phyloP scores from a whole-genome alignment of 2,797 vertebrate genomes.

The Enteromius trimaculatus region DNA sequence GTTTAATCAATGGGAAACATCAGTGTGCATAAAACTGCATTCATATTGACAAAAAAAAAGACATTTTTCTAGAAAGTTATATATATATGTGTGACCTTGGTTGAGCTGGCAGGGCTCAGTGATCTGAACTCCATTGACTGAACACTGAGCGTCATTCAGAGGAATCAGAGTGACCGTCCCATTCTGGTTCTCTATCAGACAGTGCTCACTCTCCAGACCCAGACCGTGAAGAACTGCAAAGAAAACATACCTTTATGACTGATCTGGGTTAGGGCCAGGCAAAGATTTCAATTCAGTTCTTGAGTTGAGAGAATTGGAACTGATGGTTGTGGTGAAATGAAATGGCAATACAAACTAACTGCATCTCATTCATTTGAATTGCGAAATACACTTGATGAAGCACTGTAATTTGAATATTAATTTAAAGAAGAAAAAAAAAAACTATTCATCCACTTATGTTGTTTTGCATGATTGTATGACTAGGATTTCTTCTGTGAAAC shows the following conservation, averaged over 20 bases:
- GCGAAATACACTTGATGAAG: background rate
- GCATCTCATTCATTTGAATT: background rate
- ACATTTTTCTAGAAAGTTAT: background rate
- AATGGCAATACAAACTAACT: background rate
- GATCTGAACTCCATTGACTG: slow-evolving; percentile 89
- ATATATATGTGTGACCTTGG: slow-evolving; percentile 81
- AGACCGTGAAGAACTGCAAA: slow-evolving; percentile 89
- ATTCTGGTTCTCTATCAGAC: slow-evolving; percentile 88
- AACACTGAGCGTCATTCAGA: slow-evolving; percentile 86
- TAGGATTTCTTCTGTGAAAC: background rate
- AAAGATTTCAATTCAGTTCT: background rate
- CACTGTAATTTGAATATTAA: background rate
- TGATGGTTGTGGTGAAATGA: background rate
- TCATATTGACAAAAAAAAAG: background rate
- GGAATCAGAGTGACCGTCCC: slow-evolving; percentile 88
- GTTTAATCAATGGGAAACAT: background rate
- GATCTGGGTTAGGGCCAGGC: background rate
- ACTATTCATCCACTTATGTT: background rate
- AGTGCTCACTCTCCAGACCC: slow-evolving; percentile 94
- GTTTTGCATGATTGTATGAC: no score
- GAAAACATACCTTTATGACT: background rate
- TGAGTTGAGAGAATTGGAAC: no score
- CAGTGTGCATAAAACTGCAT: background rate
- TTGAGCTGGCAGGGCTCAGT: slow-evolving; percentile 84
- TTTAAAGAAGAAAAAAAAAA: background rate